Base-by-base conservation (phyloP, 1,140 invertebrate genomes). In the Sesamia nonagrioides region DNA sequence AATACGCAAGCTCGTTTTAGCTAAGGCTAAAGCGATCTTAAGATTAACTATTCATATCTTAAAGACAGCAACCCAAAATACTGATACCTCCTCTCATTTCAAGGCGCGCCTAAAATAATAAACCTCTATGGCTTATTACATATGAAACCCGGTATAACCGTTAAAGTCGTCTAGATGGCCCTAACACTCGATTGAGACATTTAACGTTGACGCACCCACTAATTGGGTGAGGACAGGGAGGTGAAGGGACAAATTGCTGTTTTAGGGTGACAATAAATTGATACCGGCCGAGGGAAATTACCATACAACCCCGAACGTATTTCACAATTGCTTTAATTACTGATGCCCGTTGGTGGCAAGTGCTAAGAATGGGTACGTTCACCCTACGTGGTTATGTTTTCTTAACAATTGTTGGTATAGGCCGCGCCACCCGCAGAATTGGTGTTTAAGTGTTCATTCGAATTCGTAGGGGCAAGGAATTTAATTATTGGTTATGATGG, bases 261-360 rank as follows among this genome's bases (percentile, higher is more conserved):
- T 90, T 89, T 90, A 90, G 90, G 88, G 87, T 83, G 91, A 92
- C 90, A 90, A 89, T 92, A 94, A 92, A 92, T 94, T 90, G 88
- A 93, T 87, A 88, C 84, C 84, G 87, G 81, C 83, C 78, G 61
- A 80, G 83, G 82, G 83, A 86, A 87, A 91, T 90, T 91, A 90
- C 88, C 92, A 91, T 91, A 87, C 87, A 79, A 74, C 82, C 77
- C 80, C 60, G 82, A 77, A 89, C 85, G 82, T 87, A 91, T 88
- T 91, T 90, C 82, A 86, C 84, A 91, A 89, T 91, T 88, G 88
- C 84, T 91, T 89, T 88, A 91, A 90, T 89, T 90, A 84, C 88
- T 81, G 81, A 86, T 85, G 84, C 75, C 83, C 85, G 80, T 72
- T 81, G 82, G 81, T 80, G 80, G 84, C 81, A 83, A 83, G 82